A percentile compares a stretch with the other conserved stretches of the same genome.
Conservation (phyloP, 1,140 invertebrate genomes). For the Chymomyza costata region DNA sequence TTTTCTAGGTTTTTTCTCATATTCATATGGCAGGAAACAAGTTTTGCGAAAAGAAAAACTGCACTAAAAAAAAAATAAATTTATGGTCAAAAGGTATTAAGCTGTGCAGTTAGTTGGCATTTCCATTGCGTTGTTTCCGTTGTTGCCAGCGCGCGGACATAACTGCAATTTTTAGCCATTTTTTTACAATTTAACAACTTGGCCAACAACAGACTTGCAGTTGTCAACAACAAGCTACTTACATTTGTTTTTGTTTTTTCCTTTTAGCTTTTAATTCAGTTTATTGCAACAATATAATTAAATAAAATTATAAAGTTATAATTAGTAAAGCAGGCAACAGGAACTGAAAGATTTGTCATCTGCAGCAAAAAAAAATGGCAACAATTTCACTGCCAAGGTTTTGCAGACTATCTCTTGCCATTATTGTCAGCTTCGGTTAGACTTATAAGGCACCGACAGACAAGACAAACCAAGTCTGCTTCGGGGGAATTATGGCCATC, state of each 20-base stretch:
- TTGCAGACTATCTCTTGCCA: too few relatives aligned
- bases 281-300: too few relatives aligned
- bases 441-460: conserved; percentile 44
- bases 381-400: conserved; percentile 48
- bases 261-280: too few relatives aligned
- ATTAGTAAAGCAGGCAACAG: conserved; percentile 17
- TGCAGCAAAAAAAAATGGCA: conserved; percentile 9
- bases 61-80: conserved; percentile 18
- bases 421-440: conserved; percentile 31
- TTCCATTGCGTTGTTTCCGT: conserved; percentile 55
- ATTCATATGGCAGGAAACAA: conserved; percentile 22
- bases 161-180: conserved; percentile 58
- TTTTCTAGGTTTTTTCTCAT: too few relatives aligned
- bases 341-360: conserved; percentile 16
- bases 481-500: too few relatives aligned
- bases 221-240: background rate
- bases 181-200: too few relatives aligned
- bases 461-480: too few relatives aligned
- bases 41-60: conserved; percentile 33
- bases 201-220: too few relatives aligned
- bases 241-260: too few relatives aligned
- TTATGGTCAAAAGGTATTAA: conserved; percentile 54
- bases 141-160: conserved; percentile 29
- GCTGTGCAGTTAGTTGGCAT: too few relatives aligned
- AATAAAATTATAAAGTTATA: too few relatives aligned